Conservation (phyloP, 2,797 vertebrate genomes). For the Manis crassicaudata region DNA sequence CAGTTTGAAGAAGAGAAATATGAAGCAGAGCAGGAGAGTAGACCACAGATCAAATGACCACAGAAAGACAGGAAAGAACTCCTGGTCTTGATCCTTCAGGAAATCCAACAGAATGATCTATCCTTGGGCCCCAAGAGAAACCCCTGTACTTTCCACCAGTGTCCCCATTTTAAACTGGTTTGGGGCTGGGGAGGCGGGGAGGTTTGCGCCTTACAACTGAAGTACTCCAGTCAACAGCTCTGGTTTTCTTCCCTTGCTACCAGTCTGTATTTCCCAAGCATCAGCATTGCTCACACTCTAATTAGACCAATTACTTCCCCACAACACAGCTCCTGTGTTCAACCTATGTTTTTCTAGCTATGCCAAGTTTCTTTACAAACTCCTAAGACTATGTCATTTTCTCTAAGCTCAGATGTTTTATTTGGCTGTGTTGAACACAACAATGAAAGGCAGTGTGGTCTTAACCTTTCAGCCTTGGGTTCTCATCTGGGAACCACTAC, state of each 20-base stretch:
- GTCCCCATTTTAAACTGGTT: constrained; percentile 10
- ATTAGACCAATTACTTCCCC: not conserved
- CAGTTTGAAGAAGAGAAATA: not conserved
- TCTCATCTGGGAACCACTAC: not conserved
- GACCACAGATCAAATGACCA: not conserved
- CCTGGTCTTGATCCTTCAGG: not conserved
- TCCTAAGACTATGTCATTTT: not conserved
- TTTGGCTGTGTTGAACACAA: not conserved
- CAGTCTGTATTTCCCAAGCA: not conserved
- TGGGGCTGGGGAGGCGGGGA: not conserved
- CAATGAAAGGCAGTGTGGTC: not conserved
- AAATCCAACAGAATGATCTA: not conserved
- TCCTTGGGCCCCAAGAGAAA: not conserved
- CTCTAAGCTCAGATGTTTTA: not conserved
- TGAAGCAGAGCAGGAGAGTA: not conserved
- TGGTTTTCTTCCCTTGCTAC: not conserved
- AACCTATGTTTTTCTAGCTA: not conserved
- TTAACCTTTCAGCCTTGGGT: not conserved
- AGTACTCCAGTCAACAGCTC: not conserved
- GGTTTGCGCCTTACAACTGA: not conserved
- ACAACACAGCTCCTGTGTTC: not conserved
- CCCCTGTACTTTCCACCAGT: not conserved
- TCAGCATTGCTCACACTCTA: not conserved
- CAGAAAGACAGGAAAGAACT: not conserved
- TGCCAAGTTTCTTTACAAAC: not conserved